phyloP scores from a whole-genome alignment of 2,888 invertebrate genomes.

The Apantesis nais region DNA sequence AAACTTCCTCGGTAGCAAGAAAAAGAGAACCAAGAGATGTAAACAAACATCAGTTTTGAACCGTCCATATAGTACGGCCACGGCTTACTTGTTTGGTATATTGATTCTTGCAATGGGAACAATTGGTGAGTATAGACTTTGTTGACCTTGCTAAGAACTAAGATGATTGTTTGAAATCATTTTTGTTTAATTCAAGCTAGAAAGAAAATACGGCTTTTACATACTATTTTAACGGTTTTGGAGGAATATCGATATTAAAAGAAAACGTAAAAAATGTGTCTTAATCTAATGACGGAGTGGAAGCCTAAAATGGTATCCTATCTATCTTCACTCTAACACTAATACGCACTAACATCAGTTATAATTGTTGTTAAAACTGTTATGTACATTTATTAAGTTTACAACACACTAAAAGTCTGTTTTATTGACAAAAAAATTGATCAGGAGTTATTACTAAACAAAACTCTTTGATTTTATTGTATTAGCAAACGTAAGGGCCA shows the following conservation, averaged over 20 bases:
- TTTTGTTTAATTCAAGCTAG: background rate
- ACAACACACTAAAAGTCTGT: background rate
- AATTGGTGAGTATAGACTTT: slow-evolving; percentile 53
- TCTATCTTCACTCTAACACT: background rate
- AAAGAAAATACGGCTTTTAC: background rate
- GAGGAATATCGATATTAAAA: background rate
- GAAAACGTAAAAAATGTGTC: background rate
- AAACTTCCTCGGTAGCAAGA: slow-evolving; percentile 54
- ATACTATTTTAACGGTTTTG: background rate
- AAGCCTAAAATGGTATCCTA: background rate
- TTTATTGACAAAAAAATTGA: background rate
- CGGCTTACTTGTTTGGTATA: slow-evolving; percentile 53
- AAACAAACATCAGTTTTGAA: slow-evolving; percentile 52
- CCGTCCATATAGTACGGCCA: slow-evolving; percentile 50
- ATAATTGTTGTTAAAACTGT: background rate
- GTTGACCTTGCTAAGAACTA: background rate
- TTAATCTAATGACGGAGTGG: too few relatives aligned
- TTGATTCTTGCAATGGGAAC: slow-evolving; percentile 50
- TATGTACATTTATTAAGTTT: background rate
- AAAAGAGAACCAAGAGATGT: slow-evolving; percentile 57
- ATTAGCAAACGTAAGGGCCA: background rate
- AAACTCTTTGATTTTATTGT: background rate
- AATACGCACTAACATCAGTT: background rate
- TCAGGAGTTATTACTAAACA: background rate
- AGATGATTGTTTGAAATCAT: background rate